Conservation (phyloP, 2,797 vertebrate genomes). For the Gambusia yucatana region DNA sequence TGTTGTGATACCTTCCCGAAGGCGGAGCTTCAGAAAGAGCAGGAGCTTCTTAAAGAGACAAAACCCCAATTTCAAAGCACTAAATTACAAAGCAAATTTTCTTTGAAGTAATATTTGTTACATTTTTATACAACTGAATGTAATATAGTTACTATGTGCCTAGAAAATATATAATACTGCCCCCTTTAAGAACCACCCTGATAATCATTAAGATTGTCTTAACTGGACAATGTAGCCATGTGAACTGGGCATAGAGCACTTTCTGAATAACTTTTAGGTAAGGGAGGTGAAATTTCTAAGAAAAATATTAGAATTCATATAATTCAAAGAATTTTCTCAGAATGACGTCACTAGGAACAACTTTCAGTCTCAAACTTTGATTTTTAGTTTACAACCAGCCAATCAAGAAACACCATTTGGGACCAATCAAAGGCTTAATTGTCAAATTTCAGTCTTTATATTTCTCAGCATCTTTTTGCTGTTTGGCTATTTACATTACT, state of each 20-base stretch:
- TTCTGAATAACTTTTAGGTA: background rate
- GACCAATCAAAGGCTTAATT: background rate
- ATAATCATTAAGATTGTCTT: background rate
- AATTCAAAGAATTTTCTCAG: background rate
- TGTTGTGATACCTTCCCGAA: too few relatives aligned
- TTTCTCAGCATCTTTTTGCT: background rate
- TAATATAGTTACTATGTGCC: too few relatives aligned
- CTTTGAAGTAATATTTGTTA: too few relatives aligned
- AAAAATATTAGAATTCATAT: background rate
- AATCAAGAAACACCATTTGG: background rate
- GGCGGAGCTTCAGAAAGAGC: too few relatives aligned
- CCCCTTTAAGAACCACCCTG: too few relatives aligned
- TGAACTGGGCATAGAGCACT: background rate
- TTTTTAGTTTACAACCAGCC: background rate
- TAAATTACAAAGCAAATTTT: too few relatives aligned
- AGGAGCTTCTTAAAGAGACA: too few relatives aligned
- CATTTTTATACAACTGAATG: too few relatives aligned
- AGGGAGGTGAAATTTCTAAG: background rate
- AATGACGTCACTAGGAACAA: background rate
- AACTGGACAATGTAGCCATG: too few relatives aligned
- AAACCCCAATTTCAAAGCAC: too few relatives aligned
- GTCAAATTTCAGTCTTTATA: background rate
- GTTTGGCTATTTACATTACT: background rate
- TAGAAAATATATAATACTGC: too few relatives aligned
- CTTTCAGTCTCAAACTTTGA: background rate